A percentile compares a stretch with the other conserved stretches of the same genome.
These are phyloP conservation scores for Caenorhabditis panamensis DNA, from an alignment of 2,888 invertebrate genomes.

Conservation along the genomic window DNA sequence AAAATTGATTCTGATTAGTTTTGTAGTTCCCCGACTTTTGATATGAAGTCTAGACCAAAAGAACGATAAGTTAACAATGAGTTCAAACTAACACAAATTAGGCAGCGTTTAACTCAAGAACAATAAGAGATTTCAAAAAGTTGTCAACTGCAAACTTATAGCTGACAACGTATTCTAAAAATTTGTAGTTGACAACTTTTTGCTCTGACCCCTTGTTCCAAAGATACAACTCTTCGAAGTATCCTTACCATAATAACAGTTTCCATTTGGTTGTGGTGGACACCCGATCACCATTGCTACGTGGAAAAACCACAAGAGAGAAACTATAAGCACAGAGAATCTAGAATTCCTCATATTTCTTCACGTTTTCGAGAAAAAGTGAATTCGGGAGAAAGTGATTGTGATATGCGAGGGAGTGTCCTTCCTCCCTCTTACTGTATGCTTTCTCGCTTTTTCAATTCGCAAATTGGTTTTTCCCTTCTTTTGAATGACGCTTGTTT, in stretches of 20 bases:
- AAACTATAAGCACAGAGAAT: neutral
- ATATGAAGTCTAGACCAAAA: too few species aligned
- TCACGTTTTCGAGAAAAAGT: neutral
- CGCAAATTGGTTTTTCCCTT: constrained; percentile 7
- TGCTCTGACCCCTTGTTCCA: neutral
- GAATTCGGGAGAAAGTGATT: neutral
- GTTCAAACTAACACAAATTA: too few species aligned
- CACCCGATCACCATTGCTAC: constrained; percentile 20
- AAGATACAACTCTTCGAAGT: neutral
- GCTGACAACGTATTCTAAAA: neutral
- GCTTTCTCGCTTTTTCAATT: constrained; percentile 49
- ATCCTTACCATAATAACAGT: constrained; percentile 55
- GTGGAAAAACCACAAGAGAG: neutral
- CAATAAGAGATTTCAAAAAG: neutral
- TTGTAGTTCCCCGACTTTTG: too few species aligned
- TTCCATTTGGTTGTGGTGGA: constrained; percentile 60
- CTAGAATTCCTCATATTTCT: constrained; percentile 3
- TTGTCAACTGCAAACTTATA: neutral
- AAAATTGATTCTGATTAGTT: too few species aligned
- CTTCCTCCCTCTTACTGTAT: neutral
- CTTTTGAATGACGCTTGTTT: neutral
- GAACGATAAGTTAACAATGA: too few species aligned
- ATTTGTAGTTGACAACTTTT: neutral
- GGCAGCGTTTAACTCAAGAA: neutral
- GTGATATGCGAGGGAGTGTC: constrained; percentile 34